A percentile compares a stretch with the other conserved stretches of the same genome.
These are phyloP conservation scores for Melinopterus prodromus DNA, from an alignment of 2,888 invertebrate genomes.

Conservation along the genomic window DNA sequence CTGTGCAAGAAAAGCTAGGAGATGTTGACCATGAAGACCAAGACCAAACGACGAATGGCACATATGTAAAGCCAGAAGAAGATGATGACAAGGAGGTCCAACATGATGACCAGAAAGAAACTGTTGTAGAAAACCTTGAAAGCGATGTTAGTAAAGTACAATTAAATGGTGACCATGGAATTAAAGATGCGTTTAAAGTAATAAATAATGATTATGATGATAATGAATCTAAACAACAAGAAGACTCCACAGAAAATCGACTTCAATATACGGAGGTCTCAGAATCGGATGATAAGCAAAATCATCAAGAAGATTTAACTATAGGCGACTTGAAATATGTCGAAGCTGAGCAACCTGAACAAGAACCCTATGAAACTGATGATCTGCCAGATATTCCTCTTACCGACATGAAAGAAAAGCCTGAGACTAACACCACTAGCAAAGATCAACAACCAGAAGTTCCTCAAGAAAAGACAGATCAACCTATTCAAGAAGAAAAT, in stretches of 20 bases:
- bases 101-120: background rate
- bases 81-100: background rate
- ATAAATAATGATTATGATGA: constrained; percentile 39
- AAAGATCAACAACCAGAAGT: background rate
- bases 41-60: background rate
- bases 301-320: constrained; percentile 13
- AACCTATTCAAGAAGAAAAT: background rate
- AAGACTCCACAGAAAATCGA: constrained; percentile 38
- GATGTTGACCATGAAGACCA: background rate
- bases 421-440: background rate
- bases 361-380: constrained; percentile 11
- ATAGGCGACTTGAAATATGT: constrained; percentile 7
- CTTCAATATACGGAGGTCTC: background rate
- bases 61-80: background rate
- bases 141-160: constrained; percentile 11
- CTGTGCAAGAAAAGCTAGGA: background rate
- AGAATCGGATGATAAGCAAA: background rate
- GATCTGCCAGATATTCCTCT: background rate
- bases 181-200: constrained; percentile 42
- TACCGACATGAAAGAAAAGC: background rate
- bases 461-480: background rate
- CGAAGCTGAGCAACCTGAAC: constrained; percentile 8
- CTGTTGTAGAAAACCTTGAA: background rate
- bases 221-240: constrained; percentile 43
- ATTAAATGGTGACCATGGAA: constrained; percentile 45